Percentiles rank a stretch among this genome's conserved stretches.
Conservation (phyloP, 2,797 vertebrate genomes). For the Parauchenoglanis punctatus region DNA sequence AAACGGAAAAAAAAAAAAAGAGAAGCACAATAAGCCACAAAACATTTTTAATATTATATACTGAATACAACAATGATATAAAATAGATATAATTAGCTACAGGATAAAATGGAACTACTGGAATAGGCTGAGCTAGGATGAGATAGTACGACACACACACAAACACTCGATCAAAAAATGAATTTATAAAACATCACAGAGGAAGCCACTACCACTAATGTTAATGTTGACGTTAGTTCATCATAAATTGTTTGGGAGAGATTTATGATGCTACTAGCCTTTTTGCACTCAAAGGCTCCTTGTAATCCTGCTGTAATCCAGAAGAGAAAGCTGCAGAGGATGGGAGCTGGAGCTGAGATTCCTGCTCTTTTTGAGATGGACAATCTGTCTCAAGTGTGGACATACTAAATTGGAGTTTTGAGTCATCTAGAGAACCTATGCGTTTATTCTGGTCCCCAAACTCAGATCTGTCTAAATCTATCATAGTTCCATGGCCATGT, state of each 20-base stretch:
- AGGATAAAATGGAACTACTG: neutral
- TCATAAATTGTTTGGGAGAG: conserved; percentile 84
- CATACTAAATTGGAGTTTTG: conserved; percentile 66
- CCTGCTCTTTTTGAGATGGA: conserved; percentile 70
- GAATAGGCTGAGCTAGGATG: neutral
- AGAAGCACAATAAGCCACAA: neutral
- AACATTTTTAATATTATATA: neutral
- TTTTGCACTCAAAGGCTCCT: conserved; percentile 83
- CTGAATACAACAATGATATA: neutral
- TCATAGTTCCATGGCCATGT: conserved; percentile 22
- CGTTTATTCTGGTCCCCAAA: conserved; percentile 59
- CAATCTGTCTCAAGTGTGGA: conserved; percentile 74
- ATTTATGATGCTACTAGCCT: conserved; percentile 98
- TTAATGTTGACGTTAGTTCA: conserved; percentile 67
- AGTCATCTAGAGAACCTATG: conserved; percentile 69
- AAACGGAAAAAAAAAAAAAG: too few species aligned
- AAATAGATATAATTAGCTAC: neutral
- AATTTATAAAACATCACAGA: conserved; percentile 61
- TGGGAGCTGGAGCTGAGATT: conserved; percentile 72
- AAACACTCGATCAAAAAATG: conserved; percentile 49
- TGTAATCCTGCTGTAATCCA: conserved; percentile 75
- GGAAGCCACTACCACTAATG: conserved; percentile 20
- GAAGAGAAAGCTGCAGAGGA: conserved; percentile 68
- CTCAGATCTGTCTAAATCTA: conserved; percentile 48
- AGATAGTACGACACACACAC: neutral